These are phyloP conservation scores for Craseonycteris thonglongyai DNA, from an alignment of 2,113 vertebrate species.

Conservation along the genomic window DNA sequence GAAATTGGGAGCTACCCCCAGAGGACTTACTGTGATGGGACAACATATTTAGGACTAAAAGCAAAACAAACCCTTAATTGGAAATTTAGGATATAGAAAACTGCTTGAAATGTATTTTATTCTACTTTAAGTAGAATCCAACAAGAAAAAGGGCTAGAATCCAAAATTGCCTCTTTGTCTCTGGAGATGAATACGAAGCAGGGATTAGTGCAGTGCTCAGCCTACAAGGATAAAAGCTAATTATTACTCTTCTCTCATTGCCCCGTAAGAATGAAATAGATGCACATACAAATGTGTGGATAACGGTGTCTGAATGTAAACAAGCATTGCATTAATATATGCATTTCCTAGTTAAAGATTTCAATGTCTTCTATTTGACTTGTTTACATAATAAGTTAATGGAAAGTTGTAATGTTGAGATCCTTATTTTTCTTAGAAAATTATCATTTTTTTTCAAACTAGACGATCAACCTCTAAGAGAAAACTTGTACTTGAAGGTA, in stretches of 20 bases:
- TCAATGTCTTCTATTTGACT: background rate
- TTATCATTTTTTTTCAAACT: background rate
- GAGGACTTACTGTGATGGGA: background rate
- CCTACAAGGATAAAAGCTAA: conserved; percentile 12
- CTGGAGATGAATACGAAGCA: background rate
- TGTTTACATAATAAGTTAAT: background rate
- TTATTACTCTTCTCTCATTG: background rate
- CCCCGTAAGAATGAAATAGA: background rate
- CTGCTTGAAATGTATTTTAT: background rate
- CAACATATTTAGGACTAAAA: conserved; percentile 19
- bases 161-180: conserved; percentile 23
- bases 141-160: conserved; percentile 33
- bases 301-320: background rate
- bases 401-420: background rate
- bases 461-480: background rate
- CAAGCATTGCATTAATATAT: background rate
- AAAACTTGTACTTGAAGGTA: background rate
- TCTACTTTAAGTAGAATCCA: conserved; percentile 23
- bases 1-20: conserved; percentile 13
- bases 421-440: background rate
- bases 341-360: background rate
- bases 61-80: background rate
- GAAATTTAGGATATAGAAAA: conserved; percentile 22
- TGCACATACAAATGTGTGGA: background rate
- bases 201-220: background rate